Conservation (phyloP, 2,797 vertebrate species). For the Poecilia velifera region DNA sequence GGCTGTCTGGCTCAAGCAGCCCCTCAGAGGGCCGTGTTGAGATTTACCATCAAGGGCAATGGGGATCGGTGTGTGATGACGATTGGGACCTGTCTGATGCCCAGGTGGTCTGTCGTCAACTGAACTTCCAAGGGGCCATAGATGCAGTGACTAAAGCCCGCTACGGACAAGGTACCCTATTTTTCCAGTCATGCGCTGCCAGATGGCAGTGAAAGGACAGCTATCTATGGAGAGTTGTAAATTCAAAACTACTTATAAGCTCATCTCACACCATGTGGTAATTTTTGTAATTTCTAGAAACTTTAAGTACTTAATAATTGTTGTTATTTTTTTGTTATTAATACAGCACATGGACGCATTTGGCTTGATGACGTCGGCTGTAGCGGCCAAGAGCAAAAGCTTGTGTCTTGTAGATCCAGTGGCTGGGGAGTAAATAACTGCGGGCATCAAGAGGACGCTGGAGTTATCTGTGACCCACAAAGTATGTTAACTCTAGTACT, state of each 20-base stretch:
- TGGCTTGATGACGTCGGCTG: slow-evolving; percentile 80
- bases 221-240: neutral
- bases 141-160: slow-evolving; percentile 30
- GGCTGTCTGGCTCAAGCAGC: slow-evolving; percentile 54
- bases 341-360: slow-evolving; percentile 34
- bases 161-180: slow-evolving; percentile 66
- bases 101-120: slow-evolving; percentile 77
- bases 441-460: slow-evolving; percentile 79
- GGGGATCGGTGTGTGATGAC: slow-evolving; percentile 81
- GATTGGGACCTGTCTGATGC: slow-evolving; percentile 72
- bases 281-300: neutral
- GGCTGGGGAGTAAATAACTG: slow-evolving; percentile 78
- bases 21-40: slow-evolving; percentile 75
- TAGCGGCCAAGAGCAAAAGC: slow-evolving; percentile 70
- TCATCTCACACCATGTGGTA: neutral
- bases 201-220: slow-evolving; percentile 48
- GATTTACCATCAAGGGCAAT: slow-evolving; percentile 71
- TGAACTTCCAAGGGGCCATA: slow-evolving; percentile 68
- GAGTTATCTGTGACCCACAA: slow-evolving; percentile 69
- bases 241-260: neutral
- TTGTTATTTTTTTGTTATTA: neutral
- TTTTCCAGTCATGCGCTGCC: slow-evolving; percentile 25
- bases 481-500: slow-evolving; percentile 28
- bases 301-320: neutral
- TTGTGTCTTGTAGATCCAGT: slow-evolving; percentile 68